Evolutionary conservation across 2,797 vertebrate species (phyloP), one percentile per base, ranked within the genome.

Genomic region (Tympanoctomys barrerae): DNA sequence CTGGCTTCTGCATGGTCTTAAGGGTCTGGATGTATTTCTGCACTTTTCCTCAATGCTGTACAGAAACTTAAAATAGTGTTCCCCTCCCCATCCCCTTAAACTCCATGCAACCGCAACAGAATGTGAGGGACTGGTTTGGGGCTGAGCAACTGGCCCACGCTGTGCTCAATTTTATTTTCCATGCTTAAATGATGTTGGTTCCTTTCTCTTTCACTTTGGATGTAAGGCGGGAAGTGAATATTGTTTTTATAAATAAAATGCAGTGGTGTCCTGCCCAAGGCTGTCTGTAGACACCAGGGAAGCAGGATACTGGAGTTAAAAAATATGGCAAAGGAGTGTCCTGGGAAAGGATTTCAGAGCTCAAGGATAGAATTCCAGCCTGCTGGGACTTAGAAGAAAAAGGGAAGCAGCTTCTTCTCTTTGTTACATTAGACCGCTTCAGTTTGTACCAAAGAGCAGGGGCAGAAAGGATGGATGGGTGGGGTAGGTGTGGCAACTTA

Each of bases 91-190:
- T 73, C 84, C n/a, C 64, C 82, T 59, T 96, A 49, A 88, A 87
- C 71, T 92, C 62, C 36, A 31, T 70, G 62, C 49, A 94, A 89
- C 82, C 96, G 77, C 88, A 87, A 39, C 66, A 81, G 42, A 97
- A 96, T 88, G 82, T 68, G 93, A 62, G 49, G 86, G 36, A 59
- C 79, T 92, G 70, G 81, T 90, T 90, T 97, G 87, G 94, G 78
- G 59, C 73, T 96, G 96, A 92, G 96, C 85, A 95, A 77, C 49
- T 16, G 4, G 82, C 57, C 68, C 81, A 62, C n/a, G 73, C 75
- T 96, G 83, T 54, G 88, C 93, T 91, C 79, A 84, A 64, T 94
- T 97, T 97, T 94, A 96, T 96, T 96, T 97, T 94, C 79, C 94
- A 93, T 93, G 88, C 87, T 77, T 90, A 85, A 88, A 36, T 84